Base-by-base conservation (phyloP, 2,797 vertebrate genomes). In the Poecilia velifera region DNA sequence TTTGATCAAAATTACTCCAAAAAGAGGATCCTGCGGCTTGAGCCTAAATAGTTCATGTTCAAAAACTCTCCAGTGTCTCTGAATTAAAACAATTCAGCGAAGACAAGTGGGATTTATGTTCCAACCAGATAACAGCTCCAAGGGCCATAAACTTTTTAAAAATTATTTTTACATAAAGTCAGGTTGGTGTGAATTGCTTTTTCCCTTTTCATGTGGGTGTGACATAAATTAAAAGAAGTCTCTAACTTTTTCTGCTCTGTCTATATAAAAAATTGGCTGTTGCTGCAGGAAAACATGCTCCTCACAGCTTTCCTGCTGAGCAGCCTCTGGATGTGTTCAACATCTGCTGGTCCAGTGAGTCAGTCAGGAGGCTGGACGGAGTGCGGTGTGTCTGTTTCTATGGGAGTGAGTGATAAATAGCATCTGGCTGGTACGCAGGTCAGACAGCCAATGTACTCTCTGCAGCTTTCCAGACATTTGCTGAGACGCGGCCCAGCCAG, bases 401-500 rank as follows among this genome's bases (percentile, higher is more conserved):
- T 62, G 83, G 75, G 77, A 73, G 70, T 13, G 77, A 80, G 87
- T 91, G 91, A 90, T 92, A 84, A 71, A 93, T 73, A 28, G 83
- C 62, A 2, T 72, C 84, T 91, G 87, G 88, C 87, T 73, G 85
- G 59, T 72, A 72, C 72, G 64, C 87, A 79, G 83, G 39, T 70
- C 82, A 76, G 79, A 77, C 83, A 84, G 83, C 36, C 81, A 57
- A 76, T 57, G 78, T 76, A 75, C 76, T 74, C 78, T 74, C 79
- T 80, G 49, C 36, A 2, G 81, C 43, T 81, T 62, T 83, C 81
- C 89, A 89, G 87, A 90, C 82, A 68, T 73, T 75, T 77, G 90
- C 87, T 90, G 90, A 88, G 87, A 75, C 72, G 80, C 62, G 76
- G 81, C 84, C 78, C 88, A 86, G 87, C 85, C 81, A 87, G 87